phyloP scores from a whole-genome alignment of 53 echinoderm and acorn worm genomes.

The Henricia sp. region DNA sequence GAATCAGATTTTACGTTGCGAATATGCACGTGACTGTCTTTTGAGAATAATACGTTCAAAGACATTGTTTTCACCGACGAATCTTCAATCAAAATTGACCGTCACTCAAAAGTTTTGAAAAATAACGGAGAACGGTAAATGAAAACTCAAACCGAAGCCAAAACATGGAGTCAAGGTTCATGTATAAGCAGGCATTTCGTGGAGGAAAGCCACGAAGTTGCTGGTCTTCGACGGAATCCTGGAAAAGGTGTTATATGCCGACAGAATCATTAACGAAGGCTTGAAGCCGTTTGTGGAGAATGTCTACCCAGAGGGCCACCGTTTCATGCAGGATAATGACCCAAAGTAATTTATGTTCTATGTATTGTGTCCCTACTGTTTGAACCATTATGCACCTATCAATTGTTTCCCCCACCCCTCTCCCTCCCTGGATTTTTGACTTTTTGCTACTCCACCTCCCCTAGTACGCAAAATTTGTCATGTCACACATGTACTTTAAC shows the following conservation, averaged over 20 bases:
- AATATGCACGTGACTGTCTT: conserved; percentile 30
- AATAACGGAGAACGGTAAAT: neutral
- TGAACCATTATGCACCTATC: no score
- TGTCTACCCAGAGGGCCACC: conserved; percentile 22
- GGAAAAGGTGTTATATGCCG: conserved; percentile 28
- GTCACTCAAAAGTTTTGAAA: conserved; percentile 47
- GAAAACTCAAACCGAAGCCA: conserved; percentile 25
- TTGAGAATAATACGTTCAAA: conserved; percentile 2
- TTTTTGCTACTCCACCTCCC: no score
- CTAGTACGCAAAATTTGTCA: no score
- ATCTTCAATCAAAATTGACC: conserved; percentile 43
- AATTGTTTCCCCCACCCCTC: no score
- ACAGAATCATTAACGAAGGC: conserved; percentile 5
- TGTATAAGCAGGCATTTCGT: conserved; percentile 59
- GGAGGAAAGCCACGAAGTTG: conserved; percentile 19
- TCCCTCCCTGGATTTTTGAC: no score
- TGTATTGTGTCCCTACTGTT: no score
- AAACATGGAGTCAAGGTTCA: conserved; percentile 60
- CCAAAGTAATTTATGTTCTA: neutral
- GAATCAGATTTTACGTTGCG: conserved; percentile 29
- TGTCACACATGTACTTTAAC: no score
- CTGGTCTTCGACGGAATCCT: conserved; percentile 60
- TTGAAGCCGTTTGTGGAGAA: conserved; percentile 17
- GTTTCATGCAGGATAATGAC: conserved; percentile 34
- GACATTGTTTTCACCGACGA: conserved; percentile 62